Evolutionary conservation across 2,797 vertebrate genomes (phyloP), one percentile per base, ranked within the genome.

Genomic region (Hypotaenidia philippensis): DNA sequence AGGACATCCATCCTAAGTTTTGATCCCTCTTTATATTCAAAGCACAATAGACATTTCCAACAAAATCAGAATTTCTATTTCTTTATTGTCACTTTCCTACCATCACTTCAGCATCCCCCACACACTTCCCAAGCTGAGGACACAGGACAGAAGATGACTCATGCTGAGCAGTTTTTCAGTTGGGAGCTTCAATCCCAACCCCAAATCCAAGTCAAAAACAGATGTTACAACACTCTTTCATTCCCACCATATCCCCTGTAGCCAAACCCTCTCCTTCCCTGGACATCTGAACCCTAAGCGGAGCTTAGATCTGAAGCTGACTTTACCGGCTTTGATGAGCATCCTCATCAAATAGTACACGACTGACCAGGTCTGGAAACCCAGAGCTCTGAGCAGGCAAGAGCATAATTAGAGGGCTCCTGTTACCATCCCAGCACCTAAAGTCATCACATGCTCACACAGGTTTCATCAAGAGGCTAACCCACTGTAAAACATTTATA

Each of bases 271-370:
- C 49, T 74, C 61, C 32, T 20, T 78, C 36, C 52, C 40, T 7
- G 3, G 1, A 20, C 1, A 9, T 27, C 57, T 10, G 38, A 70
- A 66, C 3, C 3, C 25, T 12, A 27, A 68, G 57, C 3, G 0
- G 38, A 76, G 40, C 40, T 75, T 19, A 56, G 45, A 83, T 11
- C 69, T 15, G 41, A 18, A 71, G 57, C 34, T 9, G n/a, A 9
- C 9, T 25, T 34, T 47, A n/a, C 36, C 38, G 50, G 23, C 22
- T n/a, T 55, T 74, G 25, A 79, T 36, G 36, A 36, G 36, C 16
- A 26, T 11, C 59, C 60, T 72, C 65, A 41, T 23, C 29, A 77
- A 27, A 36, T 2, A 4, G 17, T 31, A 38, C 52, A 79, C 41
- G 60, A 41, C 32, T 44, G 40, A 18, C 10, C 55, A 22, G 31